Evolutionary conservation across 2,888 invertebrate genomes (phyloP), one percentile per base, ranked within the genome.

Genomic region (Tinea pellionella): DNA sequence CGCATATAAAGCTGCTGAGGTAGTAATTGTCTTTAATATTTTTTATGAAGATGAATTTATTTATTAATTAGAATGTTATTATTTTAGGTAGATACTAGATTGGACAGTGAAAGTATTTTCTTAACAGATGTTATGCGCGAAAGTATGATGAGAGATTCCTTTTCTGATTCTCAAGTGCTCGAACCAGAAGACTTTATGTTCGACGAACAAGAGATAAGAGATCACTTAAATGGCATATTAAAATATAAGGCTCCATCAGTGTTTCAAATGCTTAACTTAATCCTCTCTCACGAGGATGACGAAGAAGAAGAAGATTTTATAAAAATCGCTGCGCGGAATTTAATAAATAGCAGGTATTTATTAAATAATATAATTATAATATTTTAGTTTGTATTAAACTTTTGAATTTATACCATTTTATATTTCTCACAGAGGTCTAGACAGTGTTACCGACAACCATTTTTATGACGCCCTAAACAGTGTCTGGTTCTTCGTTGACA

Each of bases 1-100:
- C 53, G 90, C 92, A 61, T 92, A 90, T 67, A 84, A 89, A 47
- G 80, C 88, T 0, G 73, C 89, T 0, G 80, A 76, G 62, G 63
- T 72, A 65, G 90, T 91, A 73, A 71, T 73, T 68, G 29, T 47
- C 30, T 47, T 15, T 6, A 41, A 41, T 13, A 12, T 3, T 3
- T 24, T 24, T 24, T 24, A 6, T 24, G 6, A 24, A 24, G 6
- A 24, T 24, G 6, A 24, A 24, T 3, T 24, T 3, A 42, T 4
- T 42, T 7, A n/a, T n/a, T 4, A 7, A 13, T 42, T 7, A 15
- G 2, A 24, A 24, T 3, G n/a, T n/a, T 62, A 19, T 16, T 16
- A 53, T 78, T 77, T 60, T 75, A 84, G 71, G 62, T 63, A 0
- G 66, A 69, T 12, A 32, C 6, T 59, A 0, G 69, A 65, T 0